Conservation (phyloP, 2,113 vertebrate species). For the Parus major region DNA sequence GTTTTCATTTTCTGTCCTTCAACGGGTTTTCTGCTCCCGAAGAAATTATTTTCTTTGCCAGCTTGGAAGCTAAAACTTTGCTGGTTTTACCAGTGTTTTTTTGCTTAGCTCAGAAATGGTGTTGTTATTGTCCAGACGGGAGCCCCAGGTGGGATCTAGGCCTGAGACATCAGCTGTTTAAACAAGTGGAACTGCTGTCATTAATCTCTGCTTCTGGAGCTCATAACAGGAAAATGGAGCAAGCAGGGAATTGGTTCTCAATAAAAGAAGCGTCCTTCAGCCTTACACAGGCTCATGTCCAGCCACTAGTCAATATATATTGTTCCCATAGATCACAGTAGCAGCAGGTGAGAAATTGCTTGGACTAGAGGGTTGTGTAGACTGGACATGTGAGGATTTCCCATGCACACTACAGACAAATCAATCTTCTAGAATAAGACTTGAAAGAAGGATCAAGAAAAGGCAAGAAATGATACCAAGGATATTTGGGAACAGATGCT, state of each 20-base stretch:
- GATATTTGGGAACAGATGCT: neutral
- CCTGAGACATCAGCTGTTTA: conserved; percentile 65
- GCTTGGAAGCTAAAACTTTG: conserved; percentile 26
- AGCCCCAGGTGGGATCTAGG: conserved; percentile 52
- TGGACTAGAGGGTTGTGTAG: neutral
- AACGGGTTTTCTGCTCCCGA: neutral
- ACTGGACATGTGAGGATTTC: conserved; percentile 50
- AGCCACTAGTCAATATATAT: conserved; percentile 66
- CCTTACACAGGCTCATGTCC: conserved; percentile 55
- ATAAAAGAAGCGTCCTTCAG: conserved; percentile 62
- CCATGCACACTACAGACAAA: conserved; percentile 5
- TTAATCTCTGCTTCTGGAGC: conserved; percentile 68
- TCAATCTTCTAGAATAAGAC: conserved; percentile 45
- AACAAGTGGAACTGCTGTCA: conserved; percentile 51
- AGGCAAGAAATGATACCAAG: neutral
- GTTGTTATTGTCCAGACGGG: conserved; percentile 55
- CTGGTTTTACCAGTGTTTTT: neutral
- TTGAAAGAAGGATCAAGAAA: neutral
- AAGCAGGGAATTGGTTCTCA: conserved; percentile 58
- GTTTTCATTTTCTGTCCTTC: neutral
- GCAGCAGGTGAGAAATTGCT: conserved; percentile 45
- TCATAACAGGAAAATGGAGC: conserved; percentile 63
- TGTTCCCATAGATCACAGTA: conserved; percentile 59
- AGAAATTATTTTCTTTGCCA: conserved; percentile 18
- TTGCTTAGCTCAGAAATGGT: conserved; percentile 21